Conservation (phyloP, 2,888 invertebrate species). For the Ferrisia virgata region DNA sequence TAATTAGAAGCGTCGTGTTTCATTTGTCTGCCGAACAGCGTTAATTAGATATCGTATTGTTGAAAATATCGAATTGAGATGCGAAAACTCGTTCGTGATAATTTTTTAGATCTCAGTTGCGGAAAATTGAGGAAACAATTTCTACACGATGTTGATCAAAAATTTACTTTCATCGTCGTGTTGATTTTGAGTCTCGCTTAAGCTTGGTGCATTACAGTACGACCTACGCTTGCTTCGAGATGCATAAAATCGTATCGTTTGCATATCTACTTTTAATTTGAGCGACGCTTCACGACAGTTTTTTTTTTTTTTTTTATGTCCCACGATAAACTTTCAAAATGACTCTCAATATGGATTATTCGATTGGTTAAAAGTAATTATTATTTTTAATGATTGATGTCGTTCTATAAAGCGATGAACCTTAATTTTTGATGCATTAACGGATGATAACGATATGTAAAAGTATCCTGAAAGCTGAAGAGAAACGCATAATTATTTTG, state of each 20-base stretch:
- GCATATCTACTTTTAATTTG: neutral
- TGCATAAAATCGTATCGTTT: neutral
- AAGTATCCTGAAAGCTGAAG: neutral
- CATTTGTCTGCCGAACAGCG: neutral
- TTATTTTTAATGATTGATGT: neutral
- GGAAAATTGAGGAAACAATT: neutral
- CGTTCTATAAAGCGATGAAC: neutral
- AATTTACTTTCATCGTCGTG: neutral
- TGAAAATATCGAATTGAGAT: neutral
- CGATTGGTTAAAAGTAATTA: neutral
- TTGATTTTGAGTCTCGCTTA: neutral
- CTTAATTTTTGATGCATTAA: neutral
- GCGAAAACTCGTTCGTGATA: neutral
- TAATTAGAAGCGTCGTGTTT: slow-evolving; percentile 6
- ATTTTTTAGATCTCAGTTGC: neutral
- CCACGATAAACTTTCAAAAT: neutral
- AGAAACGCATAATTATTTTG: slow-evolving; percentile 20
- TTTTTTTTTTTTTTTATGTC: neutral
- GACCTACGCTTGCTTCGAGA: neutral
- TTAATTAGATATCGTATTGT: neutral
- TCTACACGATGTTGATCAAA: neutral
- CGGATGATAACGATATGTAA: neutral
- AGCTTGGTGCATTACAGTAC: neutral
- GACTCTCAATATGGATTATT: neutral
- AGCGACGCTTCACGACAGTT: neutral